phyloP scores from a whole-genome alignment of 2,888 invertebrate genomes.

The Drosophila ezoana region DNA sequence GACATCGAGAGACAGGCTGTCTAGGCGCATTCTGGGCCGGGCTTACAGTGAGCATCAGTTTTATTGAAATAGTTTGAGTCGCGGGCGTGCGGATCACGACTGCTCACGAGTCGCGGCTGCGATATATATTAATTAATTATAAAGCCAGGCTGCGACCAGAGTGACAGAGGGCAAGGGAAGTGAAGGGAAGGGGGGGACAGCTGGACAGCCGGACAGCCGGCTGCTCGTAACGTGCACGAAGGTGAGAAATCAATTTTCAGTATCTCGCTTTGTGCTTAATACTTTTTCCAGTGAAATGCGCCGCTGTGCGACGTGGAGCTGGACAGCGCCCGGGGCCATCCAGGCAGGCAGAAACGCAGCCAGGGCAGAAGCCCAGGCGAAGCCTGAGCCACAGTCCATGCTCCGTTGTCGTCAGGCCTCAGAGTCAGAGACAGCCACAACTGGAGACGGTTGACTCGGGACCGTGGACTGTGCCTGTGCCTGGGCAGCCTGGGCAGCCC shows the following conservation, averaged over 20 bases:
- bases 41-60: conserved; percentile 5
- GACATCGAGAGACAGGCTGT: conserved; percentile 59
- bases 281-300: conserved; percentile 79
- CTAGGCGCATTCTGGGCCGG: conserved; percentile 40
- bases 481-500: conserved; percentile 40
- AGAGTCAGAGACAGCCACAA: conserved; percentile 4
- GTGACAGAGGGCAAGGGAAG: background rate
- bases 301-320: conserved; percentile 41
- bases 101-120: conserved; percentile 18
- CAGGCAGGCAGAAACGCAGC: background rate
- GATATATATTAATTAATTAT: conserved; percentile 72
- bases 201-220: conserved; percentile 30
- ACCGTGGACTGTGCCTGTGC: background rate
- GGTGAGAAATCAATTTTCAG: conserved; percentile 84
- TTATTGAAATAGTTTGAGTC: conserved; percentile 25
- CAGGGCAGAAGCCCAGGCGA: too few species aligned
- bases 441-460: background rate
- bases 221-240: conserved; percentile 79
- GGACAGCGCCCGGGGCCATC: conserved; percentile 13
- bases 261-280: conserved; percentile 80
- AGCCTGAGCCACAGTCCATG: conserved; percentile 13
- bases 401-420: conserved; percentile 36
- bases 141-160: conserved; percentile 36
- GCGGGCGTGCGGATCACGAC: conserved; percentile 56
- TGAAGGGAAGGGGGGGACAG: conserved; percentile 7